Evolutionary conservation across 2,888 invertebrate species (phyloP), one percentile per base, ranked within the genome.

Genomic region (Prosopocoilus inquinatus): DNA sequence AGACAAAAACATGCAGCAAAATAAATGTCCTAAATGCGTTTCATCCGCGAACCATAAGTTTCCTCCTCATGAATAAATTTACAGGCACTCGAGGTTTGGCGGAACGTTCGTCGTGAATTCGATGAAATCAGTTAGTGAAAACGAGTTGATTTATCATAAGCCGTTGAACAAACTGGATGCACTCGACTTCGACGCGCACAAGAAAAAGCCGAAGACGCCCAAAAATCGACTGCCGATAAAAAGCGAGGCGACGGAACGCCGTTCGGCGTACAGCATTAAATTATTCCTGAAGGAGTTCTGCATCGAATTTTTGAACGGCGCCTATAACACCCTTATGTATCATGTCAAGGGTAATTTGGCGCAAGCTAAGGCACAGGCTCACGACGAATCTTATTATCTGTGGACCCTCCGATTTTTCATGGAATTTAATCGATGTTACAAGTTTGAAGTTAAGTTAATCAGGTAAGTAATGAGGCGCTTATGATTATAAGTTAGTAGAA

Each of bases 391-490:
- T 0, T 96, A 95, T 77, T 95, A 96, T 76, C 80, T 97, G 60
- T 96, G 96, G 95, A 89, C 93, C 5, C 82, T 96, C 65, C 87
- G 90, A 70, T 97, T 96, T 80, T 97, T 97, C 77, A 96, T 97
- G 94, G 94, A 95, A 77, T 97, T 97, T 78, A 96, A 96, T 81
- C 86, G 97, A 63, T 82, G 87, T 68, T 88, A 91, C 75, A 87
- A 90, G 69, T 91, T 93, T 73, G 85, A 91, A 78, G 87, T 96
- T 62, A 91, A 94, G 75, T 82, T 92, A 67, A 90, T 96, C 64
- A 92, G 94, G 93, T 93, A 79, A 79, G 41, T 41, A 13, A 9
- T 5, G 20, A 28, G n/a, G n/a, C n/a, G n/a, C n/a, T n/a, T n/a
- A n/a, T n/a, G n/a, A n/a, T n/a, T n/a, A n/a, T n/a, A n/a, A n/a